Conservation (phyloP, 2,797 vertebrate species). For the Pantherophis vulpinus region DNA sequence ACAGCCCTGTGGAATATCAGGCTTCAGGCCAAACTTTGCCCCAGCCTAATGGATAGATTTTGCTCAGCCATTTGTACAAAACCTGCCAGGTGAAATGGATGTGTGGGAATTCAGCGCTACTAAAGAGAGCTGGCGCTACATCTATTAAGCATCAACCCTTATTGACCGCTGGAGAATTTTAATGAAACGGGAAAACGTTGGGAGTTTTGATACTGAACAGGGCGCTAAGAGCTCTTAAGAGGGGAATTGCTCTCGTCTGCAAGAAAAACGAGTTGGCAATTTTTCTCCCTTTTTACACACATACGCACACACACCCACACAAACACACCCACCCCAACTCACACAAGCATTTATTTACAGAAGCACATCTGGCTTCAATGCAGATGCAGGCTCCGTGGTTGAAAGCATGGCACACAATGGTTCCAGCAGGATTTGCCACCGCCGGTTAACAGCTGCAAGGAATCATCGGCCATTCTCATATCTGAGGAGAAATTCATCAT, state of each 20-base stretch:
- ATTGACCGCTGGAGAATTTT: slow-evolving; percentile 63
- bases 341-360: slow-evolving; percentile 9
- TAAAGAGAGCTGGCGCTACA: slow-evolving; percentile 62
- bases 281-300: slow-evolving; percentile 21
- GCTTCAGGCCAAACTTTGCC: slow-evolving; percentile 16
- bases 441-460: not conserved
- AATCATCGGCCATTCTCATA: not conserved
- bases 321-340: not conserved
- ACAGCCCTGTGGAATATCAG: no score
- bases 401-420: slow-evolving; percentile 54
- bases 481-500: not conserved
- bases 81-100: slow-evolving; percentile 63
- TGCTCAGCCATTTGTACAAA: slow-evolving; percentile 51
- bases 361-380: slow-evolving; percentile 53
- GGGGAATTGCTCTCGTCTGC: slow-evolving; percentile 63
- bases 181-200: slow-evolving; percentile 61
- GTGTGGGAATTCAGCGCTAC: slow-evolving; percentile 60
- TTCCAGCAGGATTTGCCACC: slow-evolving; percentile 42
- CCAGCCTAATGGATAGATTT: slow-evolving; percentile 53
- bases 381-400: slow-evolving; percentile 53
- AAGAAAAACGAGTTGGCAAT: slow-evolving; percentile 62
- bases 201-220: slow-evolving; percentile 64
- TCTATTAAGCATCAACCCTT: slow-evolving; percentile 63
- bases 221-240: slow-evolving; percentile 50
- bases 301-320: not conserved